A percentile compares a stretch with the other conserved stretches of the same genome.
Evolutionary conservation across 1,140 invertebrate species (phyloP).

Genomic region (Zaprionus inermis): DNA sequence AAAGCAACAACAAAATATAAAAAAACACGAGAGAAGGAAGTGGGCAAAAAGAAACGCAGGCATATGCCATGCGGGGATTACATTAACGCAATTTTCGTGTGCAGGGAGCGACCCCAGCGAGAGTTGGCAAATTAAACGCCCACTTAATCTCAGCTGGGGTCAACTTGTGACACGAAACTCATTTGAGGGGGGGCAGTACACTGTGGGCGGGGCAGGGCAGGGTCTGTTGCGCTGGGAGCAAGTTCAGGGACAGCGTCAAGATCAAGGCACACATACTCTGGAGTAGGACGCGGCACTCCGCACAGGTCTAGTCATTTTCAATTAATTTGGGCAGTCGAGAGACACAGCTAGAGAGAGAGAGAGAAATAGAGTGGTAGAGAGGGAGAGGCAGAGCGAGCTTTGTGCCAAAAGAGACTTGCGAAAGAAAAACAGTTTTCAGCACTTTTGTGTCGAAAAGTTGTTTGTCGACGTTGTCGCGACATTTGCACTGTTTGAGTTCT

Average conservation of each 20-base stretch:
- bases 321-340: slow-evolving; percentile 63
- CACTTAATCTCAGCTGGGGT: slow-evolving; percentile 78
- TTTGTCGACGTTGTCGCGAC: slow-evolving; percentile 73
- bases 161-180: slow-evolving; percentile 81
- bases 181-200: slow-evolving; percentile 44
- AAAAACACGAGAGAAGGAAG: slow-evolving; percentile 9
- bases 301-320: slow-evolving; percentile 70
- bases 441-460: slow-evolving; percentile 78
- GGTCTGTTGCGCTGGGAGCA: slow-evolving; percentile 25
- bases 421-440: slow-evolving; percentile 77
- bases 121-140: slow-evolving; percentile 79
- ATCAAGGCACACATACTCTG: slow-evolving; percentile 63
- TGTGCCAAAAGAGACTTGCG: slow-evolving; percentile 13
- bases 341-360: slow-evolving; percentile 21
- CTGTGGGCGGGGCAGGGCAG: not conserved
- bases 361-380: slow-evolving; percentile 23
- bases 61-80: slow-evolving; percentile 68
- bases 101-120: slow-evolving; percentile 34
- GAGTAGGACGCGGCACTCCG: not conserved
- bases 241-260: slow-evolving; percentile 79
- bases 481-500: slow-evolving; percentile 54
- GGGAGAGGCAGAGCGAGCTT: slow-evolving; percentile 16
- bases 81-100: slow-evolving; percentile 74
- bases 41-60: slow-evolving; percentile 4
- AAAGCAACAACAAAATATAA: slow-evolving; percentile 45